Conservation (phyloP, 1,140 invertebrate genomes). For the Subanguina moxae region DNA sequence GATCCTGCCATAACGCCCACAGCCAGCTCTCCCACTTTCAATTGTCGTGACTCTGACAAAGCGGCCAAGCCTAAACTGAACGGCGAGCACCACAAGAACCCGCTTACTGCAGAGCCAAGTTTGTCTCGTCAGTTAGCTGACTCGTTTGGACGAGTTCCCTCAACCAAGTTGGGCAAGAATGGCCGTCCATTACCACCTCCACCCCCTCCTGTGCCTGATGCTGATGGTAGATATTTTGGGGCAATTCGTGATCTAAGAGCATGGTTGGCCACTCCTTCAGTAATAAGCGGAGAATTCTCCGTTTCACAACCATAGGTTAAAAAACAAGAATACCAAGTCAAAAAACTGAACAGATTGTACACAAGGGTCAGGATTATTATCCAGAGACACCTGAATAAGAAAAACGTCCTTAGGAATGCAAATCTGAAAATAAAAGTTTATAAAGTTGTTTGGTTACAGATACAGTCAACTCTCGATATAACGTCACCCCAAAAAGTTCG, state of each 20-base stretch:
- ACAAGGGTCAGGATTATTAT: too few species aligned
- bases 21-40: conserved; percentile 8
- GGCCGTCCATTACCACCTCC: conserved; percentile 14
- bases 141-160: conserved; percentile 23
- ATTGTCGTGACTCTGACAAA: not conserved
- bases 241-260: not conserved
- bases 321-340: too few species aligned
- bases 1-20: conserved; percentile 10
- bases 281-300: too few species aligned
- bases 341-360: too few species aligned
- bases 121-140: conserved; percentile 16
- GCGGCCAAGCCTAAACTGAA: not conserved
- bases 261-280: too few species aligned
- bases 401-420: too few species aligned
- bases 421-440: too few species aligned
- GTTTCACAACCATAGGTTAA: too few species aligned
- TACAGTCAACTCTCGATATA: too few species aligned
- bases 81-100: not conserved
- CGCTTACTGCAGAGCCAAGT: not conserved
- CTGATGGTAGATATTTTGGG: conserved; percentile 27
- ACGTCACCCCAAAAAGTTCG: too few species aligned
- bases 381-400: too few species aligned
- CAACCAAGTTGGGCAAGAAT: conserved; percentile 16
- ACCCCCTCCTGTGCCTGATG: conserved; percentile 38
- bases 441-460: too few species aligned